Evolutionary conservation across 2,797 vertebrate species (phyloP).

Genomic region (Falco biarmicus): DNA sequence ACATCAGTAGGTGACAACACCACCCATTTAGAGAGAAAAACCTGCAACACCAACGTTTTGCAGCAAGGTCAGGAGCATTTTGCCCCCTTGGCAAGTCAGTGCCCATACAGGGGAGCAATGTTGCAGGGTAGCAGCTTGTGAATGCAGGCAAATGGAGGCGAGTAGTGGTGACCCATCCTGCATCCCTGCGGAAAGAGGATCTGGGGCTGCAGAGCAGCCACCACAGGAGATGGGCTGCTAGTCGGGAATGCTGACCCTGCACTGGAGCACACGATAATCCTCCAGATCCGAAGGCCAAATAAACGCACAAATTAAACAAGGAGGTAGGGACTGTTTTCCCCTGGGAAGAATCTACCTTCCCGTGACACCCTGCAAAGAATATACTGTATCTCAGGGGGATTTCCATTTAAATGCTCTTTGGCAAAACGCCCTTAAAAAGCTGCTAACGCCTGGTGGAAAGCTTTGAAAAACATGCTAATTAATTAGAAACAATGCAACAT

Average conservation of each 20-base stretch:
- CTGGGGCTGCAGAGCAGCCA: background rate
- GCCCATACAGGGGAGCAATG: background rate
- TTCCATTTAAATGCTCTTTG: slow-evolving; percentile 75
- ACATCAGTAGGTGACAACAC: background rate
- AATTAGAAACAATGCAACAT: slow-evolving; percentile 73
- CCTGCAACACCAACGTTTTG: too few relatives aligned
- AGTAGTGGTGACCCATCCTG: background rate
- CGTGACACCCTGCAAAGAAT: slow-evolving; percentile 34
- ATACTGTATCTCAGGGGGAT: slow-evolving; percentile 41
- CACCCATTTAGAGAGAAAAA: background rate
- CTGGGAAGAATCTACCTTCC: slow-evolving; percentile 63
- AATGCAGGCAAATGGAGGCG: background rate
- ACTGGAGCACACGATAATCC: background rate
- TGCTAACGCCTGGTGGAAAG: slow-evolving; percentile 61
- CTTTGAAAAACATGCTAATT: slow-evolving; percentile 78
- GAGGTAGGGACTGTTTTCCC: slow-evolving; percentile 39
- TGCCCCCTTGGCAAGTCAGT: background rate
- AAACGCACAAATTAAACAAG: background rate
- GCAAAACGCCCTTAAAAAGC: slow-evolving; percentile 70
- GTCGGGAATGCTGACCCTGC: background rate
- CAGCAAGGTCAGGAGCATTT: background rate
- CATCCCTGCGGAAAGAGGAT: rapidly evolving
- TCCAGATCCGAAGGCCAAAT: background rate
- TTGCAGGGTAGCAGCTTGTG: background rate
- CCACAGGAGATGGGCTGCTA: background rate